phyloP scores from a whole-genome alignment of 2,888 invertebrate genomes.

The Cosmopolites sordidus region DNA sequence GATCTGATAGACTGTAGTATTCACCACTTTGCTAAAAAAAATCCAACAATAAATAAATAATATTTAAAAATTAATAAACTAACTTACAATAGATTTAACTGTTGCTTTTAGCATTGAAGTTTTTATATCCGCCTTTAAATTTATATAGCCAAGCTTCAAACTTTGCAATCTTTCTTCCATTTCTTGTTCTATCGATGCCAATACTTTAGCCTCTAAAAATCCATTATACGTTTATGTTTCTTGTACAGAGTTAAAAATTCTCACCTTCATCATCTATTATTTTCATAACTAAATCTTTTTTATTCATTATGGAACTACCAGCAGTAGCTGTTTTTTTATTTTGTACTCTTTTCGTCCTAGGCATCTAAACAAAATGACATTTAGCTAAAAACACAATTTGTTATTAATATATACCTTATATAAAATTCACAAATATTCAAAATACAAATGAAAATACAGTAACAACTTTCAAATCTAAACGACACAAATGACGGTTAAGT shows the following conservation, averaged over 20 bases:
- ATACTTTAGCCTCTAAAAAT: background rate
- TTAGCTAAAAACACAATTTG: background rate
- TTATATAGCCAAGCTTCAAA: background rate
- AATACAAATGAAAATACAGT: too few species aligned
- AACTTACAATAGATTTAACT: conserved; percentile 7
- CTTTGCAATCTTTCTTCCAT: background rate
- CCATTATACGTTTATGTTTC: too few species aligned
- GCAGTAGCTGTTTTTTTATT: background rate
- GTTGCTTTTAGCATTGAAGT: background rate
- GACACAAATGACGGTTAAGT: too few species aligned
- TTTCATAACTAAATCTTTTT: background rate
- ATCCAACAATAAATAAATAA: background rate
- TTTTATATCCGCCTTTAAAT: background rate
- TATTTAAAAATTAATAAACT: background rate
- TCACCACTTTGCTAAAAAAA: conserved; percentile 5
- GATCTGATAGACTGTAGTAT: background rate
- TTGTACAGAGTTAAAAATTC: background rate
- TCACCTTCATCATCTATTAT: conserved; percentile 2
- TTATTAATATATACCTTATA: background rate
- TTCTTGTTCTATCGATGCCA: background rate
- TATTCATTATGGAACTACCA: background rate
- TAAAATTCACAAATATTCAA: too few species aligned
- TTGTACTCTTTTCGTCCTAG: background rate
- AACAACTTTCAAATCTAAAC: too few species aligned
- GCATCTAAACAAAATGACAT: background rate